Conservation (phyloP, 2,888 invertebrate species). For the Baccha elongata region DNA sequence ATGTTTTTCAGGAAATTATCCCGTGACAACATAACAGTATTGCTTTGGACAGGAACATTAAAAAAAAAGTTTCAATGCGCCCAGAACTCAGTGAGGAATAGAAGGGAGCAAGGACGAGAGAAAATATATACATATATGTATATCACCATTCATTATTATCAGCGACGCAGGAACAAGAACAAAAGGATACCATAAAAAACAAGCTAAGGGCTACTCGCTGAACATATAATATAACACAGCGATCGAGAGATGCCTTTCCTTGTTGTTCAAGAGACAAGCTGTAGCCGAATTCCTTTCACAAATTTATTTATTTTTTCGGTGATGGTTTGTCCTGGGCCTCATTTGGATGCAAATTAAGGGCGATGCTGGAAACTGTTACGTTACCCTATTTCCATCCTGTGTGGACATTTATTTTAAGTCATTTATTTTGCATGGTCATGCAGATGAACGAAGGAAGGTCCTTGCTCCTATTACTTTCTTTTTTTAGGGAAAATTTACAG, state of each 20-base stretch:
- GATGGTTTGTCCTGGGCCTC: conserved; percentile 56
- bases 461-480: conserved; percentile 23
- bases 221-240: neutral
- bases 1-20: conserved; percentile 74
- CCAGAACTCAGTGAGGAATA: conserved; percentile 38
- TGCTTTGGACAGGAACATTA: conserved; percentile 73
- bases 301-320: conserved; percentile 20
- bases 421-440: conserved; percentile 73
- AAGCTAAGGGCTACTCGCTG: conserved; percentile 37
- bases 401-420: conserved; percentile 67
- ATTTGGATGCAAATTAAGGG: conserved; percentile 74
- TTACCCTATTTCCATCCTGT: conserved; percentile 65
- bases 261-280: conserved; percentile 47
- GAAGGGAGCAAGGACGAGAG: conserved; percentile 23
- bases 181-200: conserved; percentile 66
- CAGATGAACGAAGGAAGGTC: conserved; percentile 63
- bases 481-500: conserved; percentile 26
- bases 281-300: conserved; percentile 50
- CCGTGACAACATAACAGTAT: conserved; percentile 74
- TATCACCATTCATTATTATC: conserved; percentile 72
- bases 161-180: conserved; percentile 68
- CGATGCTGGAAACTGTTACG: conserved; percentile 65
- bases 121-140: conserved; percentile 67
- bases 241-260: conserved; percentile 65
- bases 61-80: conserved; percentile 45